A percentile compares a stretch with the other conserved stretches of the same genome.
Conservation (phyloP, 2,797 vertebrate genomes). For the Catamblyrhynchus diadema region DNA sequence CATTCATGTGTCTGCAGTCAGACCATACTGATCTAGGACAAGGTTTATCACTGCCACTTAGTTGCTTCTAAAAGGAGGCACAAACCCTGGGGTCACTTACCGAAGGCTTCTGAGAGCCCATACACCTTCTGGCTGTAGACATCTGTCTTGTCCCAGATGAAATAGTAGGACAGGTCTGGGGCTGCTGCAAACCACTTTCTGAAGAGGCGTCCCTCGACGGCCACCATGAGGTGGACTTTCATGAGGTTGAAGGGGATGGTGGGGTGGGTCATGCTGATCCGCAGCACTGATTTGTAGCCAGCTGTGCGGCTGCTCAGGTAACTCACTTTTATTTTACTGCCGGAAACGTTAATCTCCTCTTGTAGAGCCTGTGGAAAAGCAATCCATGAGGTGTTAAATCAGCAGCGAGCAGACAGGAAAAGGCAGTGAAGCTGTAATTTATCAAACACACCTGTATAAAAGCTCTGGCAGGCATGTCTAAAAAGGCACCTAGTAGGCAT, state of each 20-base stretch:
- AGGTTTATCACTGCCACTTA: background rate
- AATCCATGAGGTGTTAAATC: slow-evolving; percentile 37
- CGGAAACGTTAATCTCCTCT: slow-evolving; percentile 88
- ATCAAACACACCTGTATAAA: slow-evolving; percentile 46
- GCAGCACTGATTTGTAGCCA: slow-evolving; percentile 93
- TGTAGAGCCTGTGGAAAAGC: slow-evolving; percentile 84
- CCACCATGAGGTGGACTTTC: slow-evolving; percentile 98
- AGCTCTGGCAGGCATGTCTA: background rate
- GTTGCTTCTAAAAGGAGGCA: background rate
- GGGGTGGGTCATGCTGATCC: slow-evolving; percentile 89
- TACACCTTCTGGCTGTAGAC: slow-evolving; percentile 98
- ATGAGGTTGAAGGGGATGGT: slow-evolving; percentile 97
- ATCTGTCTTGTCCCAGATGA: slow-evolving; percentile 97
- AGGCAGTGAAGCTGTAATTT: slow-evolving; percentile 20
- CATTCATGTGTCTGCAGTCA: background rate
- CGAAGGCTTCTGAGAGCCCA: slow-evolving; percentile 92
- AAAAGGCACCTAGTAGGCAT: slow-evolving; percentile 13
- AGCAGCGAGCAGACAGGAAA: background rate
- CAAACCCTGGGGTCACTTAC: slow-evolving; percentile 73
- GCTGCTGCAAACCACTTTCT: slow-evolving; percentile 95
- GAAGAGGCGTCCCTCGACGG: slow-evolving; percentile 95
- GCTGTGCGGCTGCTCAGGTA: slow-evolving; percentile 94
- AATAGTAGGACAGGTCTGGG: slow-evolving; percentile 91
- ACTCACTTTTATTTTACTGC: slow-evolving; percentile 87
- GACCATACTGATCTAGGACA: background rate